Evolutionary conservation across 2,797 vertebrate genomes (phyloP).

Genomic region (Darevskia nairensis): DNA sequence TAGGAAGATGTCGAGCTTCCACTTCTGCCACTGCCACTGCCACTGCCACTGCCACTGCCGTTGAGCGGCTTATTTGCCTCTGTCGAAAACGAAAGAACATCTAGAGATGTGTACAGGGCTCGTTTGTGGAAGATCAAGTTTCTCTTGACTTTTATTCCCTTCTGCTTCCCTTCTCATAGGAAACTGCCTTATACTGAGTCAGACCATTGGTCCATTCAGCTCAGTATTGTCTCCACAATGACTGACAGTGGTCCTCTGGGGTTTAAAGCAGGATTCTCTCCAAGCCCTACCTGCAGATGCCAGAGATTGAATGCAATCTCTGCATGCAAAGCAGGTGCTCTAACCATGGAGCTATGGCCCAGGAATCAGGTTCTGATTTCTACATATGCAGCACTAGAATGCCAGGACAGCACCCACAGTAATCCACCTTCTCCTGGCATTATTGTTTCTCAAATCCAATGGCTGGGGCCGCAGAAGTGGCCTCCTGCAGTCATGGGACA

Average conservation of each 20-base stretch:
- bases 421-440: not conserved
- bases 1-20: not conserved
- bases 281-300: no score
- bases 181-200: no score
- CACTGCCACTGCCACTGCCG: not conserved
- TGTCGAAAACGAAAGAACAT: conserved; percentile 1
- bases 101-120: not conserved
- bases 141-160: not conserved
- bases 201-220: no score
- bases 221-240: no score
- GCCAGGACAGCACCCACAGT: no score
- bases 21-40: not conserved
- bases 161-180: not conserved
- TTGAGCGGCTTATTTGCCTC: conserved; percentile 1
- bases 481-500: not conserved
- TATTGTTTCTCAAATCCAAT: conserved; percentile 1
- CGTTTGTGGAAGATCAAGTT: not conserved
- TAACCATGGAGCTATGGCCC: not conserved
- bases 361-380: no score
- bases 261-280: no score
- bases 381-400: no score
- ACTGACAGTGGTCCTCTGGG: no score
- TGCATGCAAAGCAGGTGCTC: no score
- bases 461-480: not conserved
- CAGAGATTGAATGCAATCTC: no score